These are phyloP conservation scores for Hoplodrina blanda DNA, from an alignment of 2,888 invertebrate genomes.

Conservation along the genomic window DNA sequence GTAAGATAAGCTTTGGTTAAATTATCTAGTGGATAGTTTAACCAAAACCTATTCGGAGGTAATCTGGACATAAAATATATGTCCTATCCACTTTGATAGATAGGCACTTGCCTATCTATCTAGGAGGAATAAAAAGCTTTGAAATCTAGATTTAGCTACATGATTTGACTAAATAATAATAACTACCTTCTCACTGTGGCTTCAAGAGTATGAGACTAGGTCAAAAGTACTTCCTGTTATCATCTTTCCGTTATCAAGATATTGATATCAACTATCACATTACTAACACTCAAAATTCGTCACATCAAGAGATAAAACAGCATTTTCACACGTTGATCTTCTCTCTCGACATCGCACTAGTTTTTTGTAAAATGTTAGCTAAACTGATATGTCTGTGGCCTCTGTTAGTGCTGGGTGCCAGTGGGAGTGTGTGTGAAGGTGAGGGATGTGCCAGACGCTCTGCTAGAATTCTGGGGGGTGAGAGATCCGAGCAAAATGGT, in stretches of 20 bases:
- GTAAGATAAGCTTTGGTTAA: too few species aligned
- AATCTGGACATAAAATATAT: too few species aligned
- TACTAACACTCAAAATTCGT: slow-evolving; percentile 46
- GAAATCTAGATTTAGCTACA: background rate
- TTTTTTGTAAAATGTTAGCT: slow-evolving; percentile 67
- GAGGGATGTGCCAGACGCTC: slow-evolving; percentile 61
- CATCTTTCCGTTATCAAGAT: slow-evolving; percentile 53
- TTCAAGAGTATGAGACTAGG: slow-evolving; percentile 40
- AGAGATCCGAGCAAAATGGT: slow-evolving; percentile 73
- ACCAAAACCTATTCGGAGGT: too few species aligned
- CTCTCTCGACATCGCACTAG: background rate
- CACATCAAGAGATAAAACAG: slow-evolving; percentile 55
- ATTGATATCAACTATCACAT: slow-evolving; percentile 54
- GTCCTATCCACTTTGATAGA: too few species aligned
- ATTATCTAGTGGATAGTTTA: too few species aligned
- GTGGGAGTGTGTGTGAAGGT: slow-evolving; percentile 68
- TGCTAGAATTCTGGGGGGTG: slow-evolving; percentile 77
- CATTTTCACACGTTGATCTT: slow-evolving; percentile 68
- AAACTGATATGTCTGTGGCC: slow-evolving; percentile 68
- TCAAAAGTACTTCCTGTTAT: slow-evolving; percentile 59
- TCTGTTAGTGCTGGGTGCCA: slow-evolving; percentile 69
- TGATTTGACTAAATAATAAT: background rate
- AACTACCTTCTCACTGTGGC: background rate
- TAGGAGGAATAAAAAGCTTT: too few species aligned
- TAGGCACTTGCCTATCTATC: too few species aligned